Base-by-base conservation (phyloP, 2,113 vertebrate genomes). In the Cololabis saira region DNA sequence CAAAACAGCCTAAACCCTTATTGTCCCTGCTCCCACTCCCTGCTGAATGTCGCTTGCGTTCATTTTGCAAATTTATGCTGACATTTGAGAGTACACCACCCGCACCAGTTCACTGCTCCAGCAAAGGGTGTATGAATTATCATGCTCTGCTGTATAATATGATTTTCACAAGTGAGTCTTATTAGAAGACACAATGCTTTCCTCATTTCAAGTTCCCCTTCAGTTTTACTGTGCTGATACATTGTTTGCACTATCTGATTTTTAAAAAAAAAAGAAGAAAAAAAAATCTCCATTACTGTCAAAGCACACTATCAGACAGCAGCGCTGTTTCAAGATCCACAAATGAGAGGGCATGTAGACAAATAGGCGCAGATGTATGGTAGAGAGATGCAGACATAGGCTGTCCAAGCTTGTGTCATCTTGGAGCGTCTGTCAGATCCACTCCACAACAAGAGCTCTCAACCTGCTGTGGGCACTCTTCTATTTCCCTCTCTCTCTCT, bases 21-120 rank as follows among this genome's bases (percentile, higher is more conserved):
- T 85, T 85, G 80, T 90, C 82, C 61, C 82, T 74, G 77, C 79
- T 91, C 71, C 71, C 77, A 74, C 81, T 90, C 85, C 85, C 90
- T 78, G 82, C 89, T 90, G 86, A 90, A 89, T 86, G 82, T 83
- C 68, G 78, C 61, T 80, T 86, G 80, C 79, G 80, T 92, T 93
- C 91, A 91, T 91, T 92, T 92, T 90, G 91, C 91, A 93, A 93
- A 93, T 93, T 91, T 92, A 93, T 92, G 90, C 92, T 93, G 92
- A 93, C 92, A 93, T 93, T 93, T 92, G 86, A 89, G 89, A 92
- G 85, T 81, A 83, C 86, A 83, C 85, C 90, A 85, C 90, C 89
- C 85, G 87, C 84, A 91, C 87, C 87, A 80, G 85, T 89, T 90
- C 87, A 84, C 82, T 74, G 84, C 88, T 90, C 84, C 85, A 88